These are phyloP conservation scores for Agrotis exclamationis DNA, from an alignment of 2,888 invertebrate genomes.

Conservation along the genomic window DNA sequence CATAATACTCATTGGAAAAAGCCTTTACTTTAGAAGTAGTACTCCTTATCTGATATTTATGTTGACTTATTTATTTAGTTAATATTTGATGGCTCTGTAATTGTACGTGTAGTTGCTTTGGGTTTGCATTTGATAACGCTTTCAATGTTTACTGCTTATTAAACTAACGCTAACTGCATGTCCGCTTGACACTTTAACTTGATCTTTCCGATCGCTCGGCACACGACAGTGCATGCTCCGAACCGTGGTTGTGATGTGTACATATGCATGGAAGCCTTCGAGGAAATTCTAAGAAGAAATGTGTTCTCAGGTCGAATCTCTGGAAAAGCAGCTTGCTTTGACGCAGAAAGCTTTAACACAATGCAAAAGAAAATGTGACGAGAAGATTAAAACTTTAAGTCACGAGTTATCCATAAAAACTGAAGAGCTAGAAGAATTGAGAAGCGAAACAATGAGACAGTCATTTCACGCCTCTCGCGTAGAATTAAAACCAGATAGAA, in stretches of 20 bases:
- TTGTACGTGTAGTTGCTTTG: constrained; percentile 69
- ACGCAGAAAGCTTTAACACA: constrained; percentile 90
- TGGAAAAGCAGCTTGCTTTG: constrained; percentile 91
- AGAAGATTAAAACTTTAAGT: constrained; percentile 90
- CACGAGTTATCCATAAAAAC: constrained; percentile 91
- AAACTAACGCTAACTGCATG: constrained; percentile 72
- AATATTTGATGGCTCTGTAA: constrained; percentile 41
- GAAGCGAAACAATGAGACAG: constrained; percentile 86
- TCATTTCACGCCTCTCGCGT: constrained; percentile 86
- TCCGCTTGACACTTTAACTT: constrained; percentile 68
- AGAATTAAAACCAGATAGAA: constrained; percentile 86
- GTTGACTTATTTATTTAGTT: constrained; percentile 30
- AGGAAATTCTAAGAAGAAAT: constrained; percentile 84
- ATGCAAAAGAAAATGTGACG: constrained; percentile 89
- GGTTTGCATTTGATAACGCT: constrained; percentile 71
- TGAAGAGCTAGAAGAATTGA: constrained; percentile 88
- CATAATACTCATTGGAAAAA: constrained; percentile 37
- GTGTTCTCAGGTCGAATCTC: constrained; percentile 91
- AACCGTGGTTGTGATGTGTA: constrained; percentile 76
- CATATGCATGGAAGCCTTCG: constrained; percentile 82
- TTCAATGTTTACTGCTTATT: constrained; percentile 70
- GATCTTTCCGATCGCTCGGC: constrained; percentile 68
- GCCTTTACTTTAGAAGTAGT: constrained; percentile 18
- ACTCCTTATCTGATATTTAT: constrained; percentile 24
- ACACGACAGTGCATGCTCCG: constrained; percentile 81